Evolutionary conservation across 2,113 vertebrate species (phyloP).

Genomic region (Coturnix japonica): DNA sequence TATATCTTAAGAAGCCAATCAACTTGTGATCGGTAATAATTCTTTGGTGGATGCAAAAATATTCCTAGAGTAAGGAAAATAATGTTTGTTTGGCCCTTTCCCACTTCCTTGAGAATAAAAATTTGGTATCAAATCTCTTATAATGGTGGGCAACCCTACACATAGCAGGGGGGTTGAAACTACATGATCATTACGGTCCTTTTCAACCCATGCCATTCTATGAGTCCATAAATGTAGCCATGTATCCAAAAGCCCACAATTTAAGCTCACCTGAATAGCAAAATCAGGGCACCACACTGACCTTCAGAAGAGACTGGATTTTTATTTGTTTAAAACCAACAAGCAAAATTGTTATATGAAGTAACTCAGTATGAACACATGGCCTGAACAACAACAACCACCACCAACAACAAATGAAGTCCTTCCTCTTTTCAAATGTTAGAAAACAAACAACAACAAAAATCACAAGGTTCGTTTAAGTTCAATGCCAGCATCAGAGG

Average conservation of each 20-base stretch:
- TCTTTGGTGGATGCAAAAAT: background rate
- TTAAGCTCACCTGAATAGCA: background rate
- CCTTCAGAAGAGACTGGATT: background rate
- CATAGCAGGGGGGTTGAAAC: too few species aligned
- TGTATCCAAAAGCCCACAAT: background rate
- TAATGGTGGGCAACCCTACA: background rate
- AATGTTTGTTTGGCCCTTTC: background rate
- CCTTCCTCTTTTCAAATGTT: background rate
- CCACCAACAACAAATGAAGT: background rate
- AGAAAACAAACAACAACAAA: background rate
- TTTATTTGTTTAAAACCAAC: background rate
- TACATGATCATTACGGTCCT: too few species aligned
- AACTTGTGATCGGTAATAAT: background rate
- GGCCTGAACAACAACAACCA: background rate
- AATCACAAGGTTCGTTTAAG: background rate
- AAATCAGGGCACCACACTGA: background rate
- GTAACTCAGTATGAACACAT: background rate
- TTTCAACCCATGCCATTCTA: too few species aligned
- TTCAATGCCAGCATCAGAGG: background rate
- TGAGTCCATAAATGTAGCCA: background rate
- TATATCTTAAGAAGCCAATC: background rate
- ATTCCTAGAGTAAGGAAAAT: background rate
- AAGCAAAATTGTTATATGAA: background rate
- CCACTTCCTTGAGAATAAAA: background rate
- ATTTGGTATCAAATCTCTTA: background rate